A percentile compares a stretch with the other conserved stretches of the same genome.
Conservation (phyloP, 2,888 invertebrate species). For the Steinernema carpocapsae region DNA sequence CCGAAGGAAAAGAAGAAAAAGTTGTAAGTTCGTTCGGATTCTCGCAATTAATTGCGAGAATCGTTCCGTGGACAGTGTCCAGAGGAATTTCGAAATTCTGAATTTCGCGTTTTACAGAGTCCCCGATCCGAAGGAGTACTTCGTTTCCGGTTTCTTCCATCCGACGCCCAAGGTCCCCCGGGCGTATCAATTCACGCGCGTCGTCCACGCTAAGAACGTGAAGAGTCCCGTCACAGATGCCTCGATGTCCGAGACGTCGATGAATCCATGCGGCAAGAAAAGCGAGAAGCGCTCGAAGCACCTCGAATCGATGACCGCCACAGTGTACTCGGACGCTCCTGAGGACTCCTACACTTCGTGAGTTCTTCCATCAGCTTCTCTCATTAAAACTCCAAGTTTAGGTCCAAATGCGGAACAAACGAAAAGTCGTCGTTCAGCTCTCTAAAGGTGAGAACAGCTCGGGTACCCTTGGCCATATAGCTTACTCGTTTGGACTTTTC, state of each 20-base stretch:
- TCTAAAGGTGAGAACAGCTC: no score
- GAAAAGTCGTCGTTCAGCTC: no score
- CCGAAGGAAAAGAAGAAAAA: background rate
- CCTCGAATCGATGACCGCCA: slow-evolving; percentile 17
- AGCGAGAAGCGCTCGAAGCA: slow-evolving; percentile 2
- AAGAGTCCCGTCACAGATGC: background rate
- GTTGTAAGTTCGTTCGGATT: background rate
- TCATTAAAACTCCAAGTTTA: no score
- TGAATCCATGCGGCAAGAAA: no score
- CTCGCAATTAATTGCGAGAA: background rate
- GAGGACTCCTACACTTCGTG: no score
- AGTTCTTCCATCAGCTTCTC: no score
- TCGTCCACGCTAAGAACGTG: background rate
- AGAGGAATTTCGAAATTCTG: no score
- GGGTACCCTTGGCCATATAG: no score
- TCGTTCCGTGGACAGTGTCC: no score
- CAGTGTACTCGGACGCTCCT: background rate
- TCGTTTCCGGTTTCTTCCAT: slow-evolving; percentile 13
- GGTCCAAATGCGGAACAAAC: no score
- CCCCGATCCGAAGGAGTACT: slow-evolving; percentile 13
- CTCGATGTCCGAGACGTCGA: background rate
- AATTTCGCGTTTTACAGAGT: background rate
- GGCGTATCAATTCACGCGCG: slow-evolving; percentile 3
- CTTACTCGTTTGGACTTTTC: no score
- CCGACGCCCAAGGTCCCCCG: slow-evolving; percentile 22